Evolutionary conservation across 2,797 vertebrate genomes (phyloP).

Genomic region (Gephyroberyx darwinii): DNA sequence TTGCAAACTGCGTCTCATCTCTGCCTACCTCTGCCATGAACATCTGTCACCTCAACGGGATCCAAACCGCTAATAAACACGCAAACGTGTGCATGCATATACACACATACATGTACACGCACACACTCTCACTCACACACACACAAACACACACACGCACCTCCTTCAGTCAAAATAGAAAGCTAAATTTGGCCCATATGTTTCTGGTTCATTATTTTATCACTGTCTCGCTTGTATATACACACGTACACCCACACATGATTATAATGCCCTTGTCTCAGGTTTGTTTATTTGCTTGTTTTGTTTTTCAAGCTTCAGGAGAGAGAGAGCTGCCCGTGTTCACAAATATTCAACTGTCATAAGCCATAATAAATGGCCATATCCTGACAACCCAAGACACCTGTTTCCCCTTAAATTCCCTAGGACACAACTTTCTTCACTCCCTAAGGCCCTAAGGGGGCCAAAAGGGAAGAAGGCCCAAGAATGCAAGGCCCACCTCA

Average conservation of each 20-base stretch:
- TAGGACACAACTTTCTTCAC: constrained; percentile 32
- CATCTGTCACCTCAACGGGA: constrained; percentile 78
- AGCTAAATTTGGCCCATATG: constrained; percentile 34
- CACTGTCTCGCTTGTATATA: constrained; percentile 17
- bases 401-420: constrained; percentile 56
- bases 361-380: constrained; percentile 21
- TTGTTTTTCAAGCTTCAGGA: neutral
- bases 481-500: constrained; percentile 49
- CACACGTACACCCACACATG: constrained; percentile 28
- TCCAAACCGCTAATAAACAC: constrained; percentile 65
- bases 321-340: neutral
- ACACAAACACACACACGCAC: constrained; percentile 19
- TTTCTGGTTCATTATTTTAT: constrained; percentile 34
- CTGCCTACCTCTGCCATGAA: constrained; percentile 67
- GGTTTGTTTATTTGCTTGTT: neutral
- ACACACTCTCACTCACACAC: neutral
- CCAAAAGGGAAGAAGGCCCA: neutral
- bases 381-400: constrained; percentile 37
- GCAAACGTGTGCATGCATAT: constrained; percentile 28
- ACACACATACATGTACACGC: neutral
- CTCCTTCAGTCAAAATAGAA: constrained; percentile 34
- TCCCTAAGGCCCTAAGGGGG: constrained; percentile 15
- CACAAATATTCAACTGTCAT: neutral
- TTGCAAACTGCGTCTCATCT: constrained; percentile 40
- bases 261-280: constrained; percentile 5